Evolutionary conservation across 2,797 vertebrate genomes (phyloP), one percentile per base, ranked within the genome.

Genomic region (Hemibagrus guttatus): DNA sequence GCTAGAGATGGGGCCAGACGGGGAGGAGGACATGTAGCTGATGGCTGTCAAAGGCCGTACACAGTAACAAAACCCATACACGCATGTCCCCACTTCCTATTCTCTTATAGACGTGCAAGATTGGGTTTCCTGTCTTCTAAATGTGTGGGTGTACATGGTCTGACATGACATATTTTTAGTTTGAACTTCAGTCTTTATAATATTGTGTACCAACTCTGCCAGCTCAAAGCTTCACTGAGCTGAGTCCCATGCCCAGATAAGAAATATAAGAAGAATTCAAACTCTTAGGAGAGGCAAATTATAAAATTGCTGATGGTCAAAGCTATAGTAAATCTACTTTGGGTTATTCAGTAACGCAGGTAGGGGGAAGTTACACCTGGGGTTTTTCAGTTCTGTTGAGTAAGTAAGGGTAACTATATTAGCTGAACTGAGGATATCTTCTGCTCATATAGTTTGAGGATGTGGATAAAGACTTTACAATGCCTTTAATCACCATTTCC

Each of bases 81-180:
- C 3, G 42, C 68, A 31, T 13, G 7, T 35, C 52, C 49, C n/a
- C 63, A 79, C 72, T 88, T 88, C 87, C 87, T 83, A 88, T 83
- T 82, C 69, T 85, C 49, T 39, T 85, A 64, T 54, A 56, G 9
- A 74, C 63, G n/a, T 85, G 59, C 78, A 82, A 85, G 61, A 63
- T n/a, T 76, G 12, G 80, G 84, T 84, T 90, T 90, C 90, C 90
- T 89, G 90, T 86, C 56, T 52, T 83, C 85, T 59, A 54, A 84
- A 84, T 84, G 84, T 87, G 85, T 89, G 84, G 81, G 87, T 56
- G 87, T 85, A 52, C 64, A 81, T 83, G 54, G 61, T 46, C 54
- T 71, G 21, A 56, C 13, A 68, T 59, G n/a, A 52, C 54, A 79
- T 83, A 88, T 85, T 83, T 88, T 79, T 69, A 83, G 80, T 31